Evolutionary conservation across 2,797 vertebrate genomes (phyloP).

Genomic region (Coilia nasus): DNA sequence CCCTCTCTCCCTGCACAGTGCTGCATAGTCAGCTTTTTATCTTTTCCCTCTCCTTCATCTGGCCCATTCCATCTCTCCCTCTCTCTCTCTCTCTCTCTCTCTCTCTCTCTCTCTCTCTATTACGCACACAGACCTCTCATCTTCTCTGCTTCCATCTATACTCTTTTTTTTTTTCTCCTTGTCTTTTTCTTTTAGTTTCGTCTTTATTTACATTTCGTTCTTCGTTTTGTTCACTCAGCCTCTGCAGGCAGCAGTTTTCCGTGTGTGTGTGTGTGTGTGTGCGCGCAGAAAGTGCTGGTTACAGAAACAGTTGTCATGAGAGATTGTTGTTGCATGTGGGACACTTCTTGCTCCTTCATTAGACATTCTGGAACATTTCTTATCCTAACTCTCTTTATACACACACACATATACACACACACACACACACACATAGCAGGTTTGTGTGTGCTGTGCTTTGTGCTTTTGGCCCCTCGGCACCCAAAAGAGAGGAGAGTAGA

Average conservation of each 20-base stretch:
- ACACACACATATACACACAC: background rate
- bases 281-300: slow-evolving; percentile 41
- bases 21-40: slow-evolving; percentile 10
- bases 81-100: background rate
- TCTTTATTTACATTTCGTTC: slow-evolving; percentile 4
- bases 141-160: slow-evolving; percentile 58
- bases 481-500: background rate
- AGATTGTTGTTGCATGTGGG: slow-evolving; percentile 59
- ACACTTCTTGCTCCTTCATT: slow-evolving; percentile 63
- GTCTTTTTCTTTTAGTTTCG: slow-evolving; percentile 42
- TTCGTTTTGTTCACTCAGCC: background rate
- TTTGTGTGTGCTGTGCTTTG: background rate
- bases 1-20: background rate
- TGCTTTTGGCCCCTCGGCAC: slow-evolving; percentile 44
- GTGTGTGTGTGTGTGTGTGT: slow-evolving; percentile 14
- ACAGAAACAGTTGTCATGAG: slow-evolving; percentile 46
- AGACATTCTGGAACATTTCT: slow-evolving; percentile 59
- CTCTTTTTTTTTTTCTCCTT: slow-evolving; percentile 43
- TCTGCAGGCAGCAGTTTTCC: background rate
- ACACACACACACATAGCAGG: background rate
- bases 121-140: too few relatives aligned
- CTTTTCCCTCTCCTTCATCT: background rate
- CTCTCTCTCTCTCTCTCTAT: slow-evolving; percentile 26
- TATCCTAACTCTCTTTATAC: background rate
- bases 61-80: background rate